Conservation (phyloP, 2,888 invertebrate species). For the Oscheius sp. region DNA sequence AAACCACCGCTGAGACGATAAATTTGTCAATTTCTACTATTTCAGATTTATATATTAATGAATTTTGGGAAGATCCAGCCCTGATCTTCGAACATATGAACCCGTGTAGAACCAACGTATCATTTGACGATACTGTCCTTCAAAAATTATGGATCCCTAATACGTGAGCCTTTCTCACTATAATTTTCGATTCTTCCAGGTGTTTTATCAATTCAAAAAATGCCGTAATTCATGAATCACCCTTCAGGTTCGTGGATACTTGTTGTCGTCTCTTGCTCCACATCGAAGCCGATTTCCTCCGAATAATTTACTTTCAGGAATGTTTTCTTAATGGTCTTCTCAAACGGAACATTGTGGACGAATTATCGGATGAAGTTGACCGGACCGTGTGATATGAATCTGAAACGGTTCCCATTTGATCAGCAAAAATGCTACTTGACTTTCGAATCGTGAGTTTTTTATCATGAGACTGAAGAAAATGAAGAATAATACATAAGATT, state of each 20-base stretch:
- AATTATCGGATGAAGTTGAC: conserved; percentile 69
- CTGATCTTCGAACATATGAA: conserved; percentile 68
- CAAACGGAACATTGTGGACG: conserved; percentile 69
- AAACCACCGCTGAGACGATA: no score
- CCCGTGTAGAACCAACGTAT: conserved; percentile 69
- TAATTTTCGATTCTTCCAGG: neutral
- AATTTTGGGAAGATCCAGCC: conserved; percentile 70
- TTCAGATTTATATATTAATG: conserved; percentile 70
- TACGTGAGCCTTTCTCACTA: conserved; percentile 32
- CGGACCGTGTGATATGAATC: conserved; percentile 70
- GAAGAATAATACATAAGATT: no score
- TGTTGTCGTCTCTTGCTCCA: neutral
- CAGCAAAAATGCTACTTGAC: conserved; percentile 69
- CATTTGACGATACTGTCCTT: conserved; percentile 69
- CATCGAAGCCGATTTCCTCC: neutral
- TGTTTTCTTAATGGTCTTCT: conserved; percentile 69
- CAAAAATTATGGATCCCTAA: conserved; percentile 69
- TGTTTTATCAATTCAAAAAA: conserved; percentile 69
- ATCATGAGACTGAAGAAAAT: no score
- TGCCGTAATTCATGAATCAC: conserved; percentile 69
- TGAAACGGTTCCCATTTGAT: conserved; percentile 66
- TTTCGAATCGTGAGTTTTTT: conserved; percentile 66
- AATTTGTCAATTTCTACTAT: no score
- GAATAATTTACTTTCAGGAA: conserved; percentile 43
- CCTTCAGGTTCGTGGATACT: conserved; percentile 54